Base-by-base conservation (phyloP, 2,113 vertebrate genomes). In the Crotalus tigris region DNA sequence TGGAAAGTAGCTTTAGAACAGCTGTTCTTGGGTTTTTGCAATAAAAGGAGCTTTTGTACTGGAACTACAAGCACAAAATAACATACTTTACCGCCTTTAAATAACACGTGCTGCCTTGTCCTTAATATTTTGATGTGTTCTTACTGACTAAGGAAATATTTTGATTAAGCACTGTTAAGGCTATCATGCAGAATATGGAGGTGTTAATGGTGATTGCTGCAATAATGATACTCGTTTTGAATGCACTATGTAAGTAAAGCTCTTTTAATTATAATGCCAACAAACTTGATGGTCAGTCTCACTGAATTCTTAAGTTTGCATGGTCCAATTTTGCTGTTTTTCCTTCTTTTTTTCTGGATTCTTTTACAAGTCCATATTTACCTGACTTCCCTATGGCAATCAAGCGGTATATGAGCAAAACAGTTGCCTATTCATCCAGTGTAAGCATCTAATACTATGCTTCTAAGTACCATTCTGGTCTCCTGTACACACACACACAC, bases 91-190 rank as follows among this genome's bases (percentile, higher is more conserved):
- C 0, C 0, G 92, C 92, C 59, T 93, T 96, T 17, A 49, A 0
- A 0, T 9, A 54, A 19, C 0, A 0, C 58, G n/a, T 29, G 24
- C 55, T 89, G 2, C 6, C 0, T 39, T 29, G 51, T 0, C 23
- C 12, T 24, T 7, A 85, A 33, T 51, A 33, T 55, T 89, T 85
- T 94, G 44, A 75, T 75, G 58, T 0, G 0, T 95, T 91, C 93
- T 92, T 0, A 91, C 93, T 23, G 88, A 92, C 29, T 81, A 55
- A 33, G 26, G 5, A 88, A 58, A 19, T 61, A 9, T 92, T 29
- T 85, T 26, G 33, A 11, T 75, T 89, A 1, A 15, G 90, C 23
- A 1, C 44, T 49, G 54, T 86, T 90, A 87, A 86, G 7, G n/a
- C 69, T 75, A 10, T 59, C 57, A 85, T 49, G 26, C 19, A n/a